A percentile compares a stretch with the other conserved stretches of the same genome.
phyloP scores from a whole-genome alignment of 2,113 vertebrate species.

The Hippopotamus amphibius region DNA sequence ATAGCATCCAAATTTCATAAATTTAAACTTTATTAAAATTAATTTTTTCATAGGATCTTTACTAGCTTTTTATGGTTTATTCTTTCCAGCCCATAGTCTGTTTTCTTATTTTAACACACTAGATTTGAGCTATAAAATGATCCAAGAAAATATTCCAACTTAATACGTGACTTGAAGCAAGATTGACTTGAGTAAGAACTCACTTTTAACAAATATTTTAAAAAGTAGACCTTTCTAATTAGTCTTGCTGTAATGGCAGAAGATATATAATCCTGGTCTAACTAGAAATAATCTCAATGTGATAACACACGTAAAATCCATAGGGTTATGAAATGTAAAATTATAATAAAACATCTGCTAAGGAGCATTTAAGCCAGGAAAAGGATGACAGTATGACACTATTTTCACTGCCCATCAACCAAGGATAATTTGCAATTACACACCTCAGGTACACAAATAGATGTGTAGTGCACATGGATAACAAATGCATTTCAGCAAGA shows the following conservation, averaged over 20 bases:
- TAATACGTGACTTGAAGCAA: conserved; percentile 42
- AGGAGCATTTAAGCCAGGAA: neutral
- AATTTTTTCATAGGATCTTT: conserved; percentile 4
- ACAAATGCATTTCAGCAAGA: conserved; percentile 70
- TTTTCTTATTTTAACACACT: neutral
- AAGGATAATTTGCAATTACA: conserved; percentile 69
- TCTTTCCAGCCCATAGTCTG: neutral
- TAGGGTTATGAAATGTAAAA: neutral
- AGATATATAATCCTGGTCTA: neutral
- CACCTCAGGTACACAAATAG: conserved; percentile 78
- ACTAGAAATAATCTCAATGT: conserved; percentile 6
- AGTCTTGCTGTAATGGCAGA: neutral
- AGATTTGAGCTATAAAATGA: conserved; percentile 17
- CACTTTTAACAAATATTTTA: conserved; percentile 10
- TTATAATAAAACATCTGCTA: neutral
- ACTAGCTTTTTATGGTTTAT: conserved; percentile 21
- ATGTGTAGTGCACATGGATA: conserved; percentile 62
- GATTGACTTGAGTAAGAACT: neutral
- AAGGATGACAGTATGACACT: neutral
- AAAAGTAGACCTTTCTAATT: conserved; percentile 29
- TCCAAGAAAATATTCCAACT: neutral
- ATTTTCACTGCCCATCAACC: conserved; percentile 22
- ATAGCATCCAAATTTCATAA: neutral
- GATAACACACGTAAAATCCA: neutral
- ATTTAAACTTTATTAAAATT: conserved; percentile 59